A percentile compares a stretch with the other conserved stretches of the same genome.
These are phyloP conservation scores for Salmo trutta DNA, from an alignment of 2,797 vertebrate genomes.

Conservation along the genomic window DNA sequence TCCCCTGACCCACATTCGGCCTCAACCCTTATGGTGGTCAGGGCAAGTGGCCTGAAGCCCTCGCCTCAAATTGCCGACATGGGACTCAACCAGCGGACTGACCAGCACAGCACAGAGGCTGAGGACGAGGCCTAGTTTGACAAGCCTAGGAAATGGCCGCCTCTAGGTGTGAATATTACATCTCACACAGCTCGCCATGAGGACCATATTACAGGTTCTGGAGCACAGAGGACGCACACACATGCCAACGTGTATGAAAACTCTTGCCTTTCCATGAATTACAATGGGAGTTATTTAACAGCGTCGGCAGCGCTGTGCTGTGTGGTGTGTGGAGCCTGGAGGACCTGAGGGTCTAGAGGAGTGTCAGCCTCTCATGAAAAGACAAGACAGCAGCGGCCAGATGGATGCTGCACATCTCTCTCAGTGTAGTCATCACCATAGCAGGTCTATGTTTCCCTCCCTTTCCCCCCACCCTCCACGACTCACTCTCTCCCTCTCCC, in stretches of 20 bases:
- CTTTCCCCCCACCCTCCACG: not conserved
- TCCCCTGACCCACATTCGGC: slow-evolving; percentile 22
- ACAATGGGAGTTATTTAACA: slow-evolving; percentile 55
- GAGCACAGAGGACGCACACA: not conserved
- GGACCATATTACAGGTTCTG: slow-evolving; percentile 44
- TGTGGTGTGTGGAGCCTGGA: slow-evolving; percentile 14
- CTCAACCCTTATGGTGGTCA: slow-evolving; percentile 47
- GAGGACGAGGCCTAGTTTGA: slow-evolving; percentile 33
- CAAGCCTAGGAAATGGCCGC: slow-evolving; percentile 47
- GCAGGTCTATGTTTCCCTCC: not conserved
- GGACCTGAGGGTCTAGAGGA: slow-evolving; percentile 48
- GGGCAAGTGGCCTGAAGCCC: slow-evolving; percentile 52
- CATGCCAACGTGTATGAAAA: slow-evolving; percentile 36
- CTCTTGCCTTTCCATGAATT: slow-evolving; percentile 56
- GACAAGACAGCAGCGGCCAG: slow-evolving; percentile 41
- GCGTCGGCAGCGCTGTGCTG: slow-evolving; percentile 12
- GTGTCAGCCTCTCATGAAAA: slow-evolving; percentile 38
- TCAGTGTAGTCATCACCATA: slow-evolving; percentile 58
- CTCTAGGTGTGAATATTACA: slow-evolving; percentile 55
- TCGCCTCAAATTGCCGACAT: slow-evolving; percentile 49
- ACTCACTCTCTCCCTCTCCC: not conserved
- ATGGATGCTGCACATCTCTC: slow-evolving; percentile 42
- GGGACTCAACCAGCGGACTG: slow-evolving; percentile 61
- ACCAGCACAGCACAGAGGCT: slow-evolving; percentile 43
- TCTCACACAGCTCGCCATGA: slow-evolving; percentile 50